Evolutionary conservation across 2,797 vertebrate genomes (phyloP).

Genomic region (Pipistrellus nathusii): DNA sequence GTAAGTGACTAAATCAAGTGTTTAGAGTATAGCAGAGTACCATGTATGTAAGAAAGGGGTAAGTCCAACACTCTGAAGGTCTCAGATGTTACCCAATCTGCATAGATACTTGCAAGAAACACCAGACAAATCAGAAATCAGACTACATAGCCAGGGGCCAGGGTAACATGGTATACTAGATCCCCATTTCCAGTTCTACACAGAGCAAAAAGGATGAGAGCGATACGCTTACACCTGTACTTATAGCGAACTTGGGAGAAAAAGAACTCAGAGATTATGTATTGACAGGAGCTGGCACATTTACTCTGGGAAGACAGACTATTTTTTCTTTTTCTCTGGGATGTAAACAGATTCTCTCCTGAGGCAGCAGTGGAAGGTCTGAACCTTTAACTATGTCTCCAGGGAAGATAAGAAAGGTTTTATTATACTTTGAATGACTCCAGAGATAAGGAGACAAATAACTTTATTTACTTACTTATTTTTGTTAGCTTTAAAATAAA

Average conservation of each 20-base stretch:
- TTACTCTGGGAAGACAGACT: not conserved
- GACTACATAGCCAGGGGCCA: not conserved
- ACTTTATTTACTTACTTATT: too few relatives aligned
- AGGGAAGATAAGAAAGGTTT: not conserved
- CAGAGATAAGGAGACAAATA: not conserved
- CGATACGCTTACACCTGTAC: not conserved
- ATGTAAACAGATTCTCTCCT: not conserved
- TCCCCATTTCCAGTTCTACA: not conserved
- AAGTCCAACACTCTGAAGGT: not conserved
- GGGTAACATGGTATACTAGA: not conserved
- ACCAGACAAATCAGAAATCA: not conserved
- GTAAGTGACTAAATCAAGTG: not conserved
- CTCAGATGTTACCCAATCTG: not conserved
- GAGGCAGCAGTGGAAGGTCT: not conserved
- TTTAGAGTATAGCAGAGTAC: not conserved
- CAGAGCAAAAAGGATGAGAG: not conserved
- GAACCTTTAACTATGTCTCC: not conserved
- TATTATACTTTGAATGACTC: conserved; percentile 5
- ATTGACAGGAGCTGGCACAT: not conserved
- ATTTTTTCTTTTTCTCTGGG: conserved; percentile 34
- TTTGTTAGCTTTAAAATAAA: too few relatives aligned
- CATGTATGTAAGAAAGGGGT: not conserved
- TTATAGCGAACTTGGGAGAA: not conserved
- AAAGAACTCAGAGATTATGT: not conserved
- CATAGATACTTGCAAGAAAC: not conserved